Evolutionary conservation across 2,797 vertebrate species (phyloP).

Genomic region (Rhinophrynus dorsalis): DNA sequence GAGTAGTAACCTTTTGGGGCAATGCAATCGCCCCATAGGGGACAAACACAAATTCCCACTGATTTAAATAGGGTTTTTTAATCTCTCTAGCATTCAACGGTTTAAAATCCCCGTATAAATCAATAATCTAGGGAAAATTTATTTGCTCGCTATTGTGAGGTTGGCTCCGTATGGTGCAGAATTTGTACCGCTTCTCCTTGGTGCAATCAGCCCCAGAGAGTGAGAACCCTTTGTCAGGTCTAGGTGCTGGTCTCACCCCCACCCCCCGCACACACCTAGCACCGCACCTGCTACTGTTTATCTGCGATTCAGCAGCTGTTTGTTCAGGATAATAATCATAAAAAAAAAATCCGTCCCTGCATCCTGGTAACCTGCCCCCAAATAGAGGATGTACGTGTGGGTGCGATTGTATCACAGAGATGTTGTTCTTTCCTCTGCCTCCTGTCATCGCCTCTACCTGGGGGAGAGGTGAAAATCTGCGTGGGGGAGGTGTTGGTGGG

Average conservation of each 20-base stretch:
- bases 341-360: constrained; percentile 21
- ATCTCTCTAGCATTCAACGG: too few species aligned
- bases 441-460: constrained; percentile 12
- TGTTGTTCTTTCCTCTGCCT: background rate
- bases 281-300: constrained; percentile 38
- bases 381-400: constrained; percentile 20
- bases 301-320: constrained; percentile 35
- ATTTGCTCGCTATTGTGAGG: too few species aligned
- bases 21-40: too few species aligned
- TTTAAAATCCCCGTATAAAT: too few species aligned
- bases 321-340: constrained; percentile 11
- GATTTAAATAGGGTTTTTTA: too few species aligned
- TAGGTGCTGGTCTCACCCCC: background rate
- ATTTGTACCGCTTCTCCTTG: too few species aligned
- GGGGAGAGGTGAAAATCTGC: background rate
- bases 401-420: background rate
- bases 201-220: too few species aligned
- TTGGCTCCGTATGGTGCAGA: too few species aligned
- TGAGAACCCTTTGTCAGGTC: background rate
- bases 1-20: too few species aligned
- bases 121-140: too few species aligned
- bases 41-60: too few species aligned
- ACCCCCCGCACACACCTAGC: background rate
- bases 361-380: constrained; percentile 36
- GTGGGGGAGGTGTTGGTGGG: too few species aligned